Evolutionary conservation across 1,140 invertebrate genomes (phyloP).

Genomic region (Acromyrmex charruanus): DNA sequence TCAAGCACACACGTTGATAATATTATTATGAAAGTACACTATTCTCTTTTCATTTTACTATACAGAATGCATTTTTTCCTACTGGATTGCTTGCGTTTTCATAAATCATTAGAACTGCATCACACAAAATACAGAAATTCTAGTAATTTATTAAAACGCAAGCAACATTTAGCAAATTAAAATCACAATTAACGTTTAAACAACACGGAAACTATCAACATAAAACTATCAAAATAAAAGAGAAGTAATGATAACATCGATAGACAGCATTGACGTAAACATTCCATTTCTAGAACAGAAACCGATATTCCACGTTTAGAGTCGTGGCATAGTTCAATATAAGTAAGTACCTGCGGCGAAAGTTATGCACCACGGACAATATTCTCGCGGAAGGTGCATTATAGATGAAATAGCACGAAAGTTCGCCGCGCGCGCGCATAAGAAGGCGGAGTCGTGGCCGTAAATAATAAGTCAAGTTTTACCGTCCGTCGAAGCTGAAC

Average conservation of each 20-base stretch:
- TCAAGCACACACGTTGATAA: not conserved
- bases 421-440: conserved; percentile 15
- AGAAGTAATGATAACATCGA: not conserved
- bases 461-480: conserved; percentile 55
- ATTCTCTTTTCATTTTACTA: too few relatives aligned
- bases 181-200: not conserved
- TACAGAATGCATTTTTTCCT: too few relatives aligned
- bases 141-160: too few relatives aligned
- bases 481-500: conserved; percentile 10
- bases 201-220: not conserved
- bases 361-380: conserved; percentile 48
- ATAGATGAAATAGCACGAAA: conserved; percentile 53
- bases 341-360: conserved; percentile 10
- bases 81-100: too few relatives aligned
- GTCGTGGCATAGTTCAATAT: not conserved
- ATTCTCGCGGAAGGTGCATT: conserved; percentile 33
- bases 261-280: not conserved
- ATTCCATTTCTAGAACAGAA: not conserved
- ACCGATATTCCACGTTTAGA: conserved; percentile 19
- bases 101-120: too few relatives aligned
- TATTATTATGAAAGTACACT: not conserved
- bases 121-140: too few relatives aligned
- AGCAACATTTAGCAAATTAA: not conserved
- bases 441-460: not conserved
- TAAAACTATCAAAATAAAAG: not conserved